These are phyloP conservation scores for Octopus sinensis DNA, from an alignment of 1,140 invertebrate genomes.

Conservation along the genomic window DNA sequence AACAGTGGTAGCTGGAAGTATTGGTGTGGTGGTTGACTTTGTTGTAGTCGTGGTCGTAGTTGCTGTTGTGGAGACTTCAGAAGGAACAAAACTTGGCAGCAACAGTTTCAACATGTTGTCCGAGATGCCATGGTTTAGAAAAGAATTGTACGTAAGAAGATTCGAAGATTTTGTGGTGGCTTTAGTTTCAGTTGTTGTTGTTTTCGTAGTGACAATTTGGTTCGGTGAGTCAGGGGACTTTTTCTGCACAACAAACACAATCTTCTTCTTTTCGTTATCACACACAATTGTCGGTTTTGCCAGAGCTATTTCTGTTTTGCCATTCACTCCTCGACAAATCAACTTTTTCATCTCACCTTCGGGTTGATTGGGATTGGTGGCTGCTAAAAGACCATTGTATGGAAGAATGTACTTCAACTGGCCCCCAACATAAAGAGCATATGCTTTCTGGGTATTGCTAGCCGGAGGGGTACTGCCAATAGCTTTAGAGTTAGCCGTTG, in stretches of 20 bases:
- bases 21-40: background rate
- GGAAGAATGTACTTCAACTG: background rate
- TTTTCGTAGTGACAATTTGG: too few species aligned
- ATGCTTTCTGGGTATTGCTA: background rate
- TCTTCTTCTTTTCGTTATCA: background rate
- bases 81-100: background rate
- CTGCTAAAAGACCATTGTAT: background rate
- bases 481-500: background rate
- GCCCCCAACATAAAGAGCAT: background rate
- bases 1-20: too few species aligned
- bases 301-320: background rate
- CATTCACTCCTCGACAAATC: slow-evolving; percentile 2
- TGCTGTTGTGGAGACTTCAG: background rate
- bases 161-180: too few species aligned
- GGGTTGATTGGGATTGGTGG: background rate
- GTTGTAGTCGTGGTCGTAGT: background rate
- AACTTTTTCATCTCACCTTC: background rate
- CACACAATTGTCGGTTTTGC: slow-evolving; percentile 1
- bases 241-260: slow-evolving; percentile 2
- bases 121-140: background rate
- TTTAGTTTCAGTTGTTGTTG: too few species aligned
- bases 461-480: background rate
- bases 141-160: too few species aligned
- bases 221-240: background rate
- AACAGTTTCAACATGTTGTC: slow-evolving; percentile 1